phyloP scores from a whole-genome alignment of 2,113 vertebrate genomes.

The mouse (Mus musculus) region DNA sequence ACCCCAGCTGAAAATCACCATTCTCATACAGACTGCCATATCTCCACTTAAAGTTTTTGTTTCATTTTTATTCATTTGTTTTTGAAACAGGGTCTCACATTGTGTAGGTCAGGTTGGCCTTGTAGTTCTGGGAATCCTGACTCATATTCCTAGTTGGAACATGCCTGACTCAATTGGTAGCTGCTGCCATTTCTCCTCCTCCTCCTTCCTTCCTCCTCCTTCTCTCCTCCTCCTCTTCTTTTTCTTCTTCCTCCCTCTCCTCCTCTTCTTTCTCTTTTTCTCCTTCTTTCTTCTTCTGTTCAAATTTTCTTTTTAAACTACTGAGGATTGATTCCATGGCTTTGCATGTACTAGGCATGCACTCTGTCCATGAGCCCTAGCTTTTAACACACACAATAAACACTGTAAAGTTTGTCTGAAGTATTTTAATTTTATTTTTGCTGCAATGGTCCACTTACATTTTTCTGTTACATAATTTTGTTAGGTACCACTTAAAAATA shows the following conservation, averaged over 20 bases:
- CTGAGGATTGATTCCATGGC: background rate
- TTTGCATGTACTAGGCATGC: background rate
- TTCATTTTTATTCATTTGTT: background rate
- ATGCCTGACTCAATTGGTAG: background rate
- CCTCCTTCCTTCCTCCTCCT: too few relatives aligned
- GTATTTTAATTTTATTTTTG: background rate
- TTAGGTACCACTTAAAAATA: background rate
- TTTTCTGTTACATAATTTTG: background rate
- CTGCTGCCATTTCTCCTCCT: background rate
- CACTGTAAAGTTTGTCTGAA: background rate
- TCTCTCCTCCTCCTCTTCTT: too few relatives aligned
- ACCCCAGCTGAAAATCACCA: background rate
- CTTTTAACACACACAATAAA: background rate
- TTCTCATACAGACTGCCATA: background rate
- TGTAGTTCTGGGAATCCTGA: background rate
- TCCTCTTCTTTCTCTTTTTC: too few relatives aligned
- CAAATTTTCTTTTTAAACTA: background rate
- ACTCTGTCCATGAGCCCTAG: background rate
- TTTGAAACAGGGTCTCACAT: background rate
- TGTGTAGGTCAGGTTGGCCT: background rate
- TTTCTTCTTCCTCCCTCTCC: too few relatives aligned
- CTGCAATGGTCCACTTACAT: background rate
- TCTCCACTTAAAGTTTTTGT: background rate
- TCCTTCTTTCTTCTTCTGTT: background rate
- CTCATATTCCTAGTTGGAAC: background rate